These are phyloP conservation scores for Catocala sponsa DNA, from an alignment of 2,888 invertebrate species.

Conservation along the genomic window DNA sequence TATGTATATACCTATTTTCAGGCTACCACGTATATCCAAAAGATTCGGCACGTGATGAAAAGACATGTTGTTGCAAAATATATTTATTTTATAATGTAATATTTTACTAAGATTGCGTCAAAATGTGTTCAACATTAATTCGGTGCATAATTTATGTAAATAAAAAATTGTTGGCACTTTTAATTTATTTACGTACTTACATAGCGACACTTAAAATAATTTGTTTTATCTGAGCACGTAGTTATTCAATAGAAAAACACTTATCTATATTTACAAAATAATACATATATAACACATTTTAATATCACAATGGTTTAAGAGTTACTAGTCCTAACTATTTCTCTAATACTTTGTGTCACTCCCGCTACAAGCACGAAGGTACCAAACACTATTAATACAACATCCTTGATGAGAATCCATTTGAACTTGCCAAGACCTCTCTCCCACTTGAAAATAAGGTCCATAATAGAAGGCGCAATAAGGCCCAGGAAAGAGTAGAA, in stretches of 20 bases:
- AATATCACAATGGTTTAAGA: conserved; percentile 28
- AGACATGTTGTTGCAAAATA: too few species aligned
- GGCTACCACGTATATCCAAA: too few species aligned
- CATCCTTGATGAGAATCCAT: conserved; percentile 91
- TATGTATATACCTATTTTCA: too few species aligned
- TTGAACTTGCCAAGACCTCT: conserved; percentile 89
- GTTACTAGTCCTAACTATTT: conserved; percentile 65
- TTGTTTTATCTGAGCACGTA: background rate
- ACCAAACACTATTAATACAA: conserved; percentile 88
- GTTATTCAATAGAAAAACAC: conserved; percentile 20
- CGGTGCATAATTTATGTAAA: too few species aligned
- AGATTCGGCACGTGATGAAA: too few species aligned
- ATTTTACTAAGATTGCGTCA: too few species aligned
- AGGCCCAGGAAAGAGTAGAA: conserved; percentile 93
- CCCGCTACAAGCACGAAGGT: conserved; percentile 91
- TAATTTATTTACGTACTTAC: too few species aligned
- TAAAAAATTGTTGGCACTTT: too few species aligned
- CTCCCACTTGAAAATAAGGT: conserved; percentile 91
- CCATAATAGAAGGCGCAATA: conserved; percentile 91
- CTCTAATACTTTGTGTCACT: conserved; percentile 81
- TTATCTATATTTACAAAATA: conserved; percentile 46
- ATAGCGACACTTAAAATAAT: too few species aligned
- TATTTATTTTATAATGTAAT: too few species aligned
- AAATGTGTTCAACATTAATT: too few species aligned
- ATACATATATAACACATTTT: conserved; percentile 18